phyloP scores from a whole-genome alignment of 1,140 invertebrate genomes.

The Hyphantria cunea region DNA sequence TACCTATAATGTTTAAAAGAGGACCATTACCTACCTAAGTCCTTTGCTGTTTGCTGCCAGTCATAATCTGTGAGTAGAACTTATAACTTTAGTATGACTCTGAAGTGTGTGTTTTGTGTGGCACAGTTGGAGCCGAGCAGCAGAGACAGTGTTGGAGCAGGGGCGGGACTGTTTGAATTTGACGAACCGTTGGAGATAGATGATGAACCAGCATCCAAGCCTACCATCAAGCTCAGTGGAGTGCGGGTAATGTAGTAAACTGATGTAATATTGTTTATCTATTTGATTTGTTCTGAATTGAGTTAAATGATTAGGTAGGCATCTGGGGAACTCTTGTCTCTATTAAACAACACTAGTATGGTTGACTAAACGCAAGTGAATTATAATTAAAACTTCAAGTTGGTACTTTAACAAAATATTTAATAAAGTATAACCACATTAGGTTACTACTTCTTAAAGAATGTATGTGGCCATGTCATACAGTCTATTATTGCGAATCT shows the following conservation, averaged over 20 bases:
- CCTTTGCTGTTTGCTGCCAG: neutral
- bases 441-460: no score
- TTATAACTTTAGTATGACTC: neutral
- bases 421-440: no score
- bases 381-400: no score
- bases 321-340: no score
- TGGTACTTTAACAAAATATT: no score
- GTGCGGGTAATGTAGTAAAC: constrained; percentile 55
- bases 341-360: no score
- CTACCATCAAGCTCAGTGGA: constrained; percentile 61
- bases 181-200: constrained; percentile 54
- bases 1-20: neutral
- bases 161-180: constrained; percentile 56
- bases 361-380: no score
- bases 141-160: constrained; percentile 38
- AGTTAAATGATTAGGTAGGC: no score
- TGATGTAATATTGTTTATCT: constrained; percentile 22
- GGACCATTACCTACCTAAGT: neutral
- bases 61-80: neutral
- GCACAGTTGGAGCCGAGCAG: constrained; percentile 43
- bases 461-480: no score
- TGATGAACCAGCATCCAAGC: constrained; percentile 52
- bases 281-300: no score
- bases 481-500: no score
- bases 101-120: neutral